Evolutionary conservation across 2,888 invertebrate genomes (phyloP).

Genomic region (Catocala nupta): DNA sequence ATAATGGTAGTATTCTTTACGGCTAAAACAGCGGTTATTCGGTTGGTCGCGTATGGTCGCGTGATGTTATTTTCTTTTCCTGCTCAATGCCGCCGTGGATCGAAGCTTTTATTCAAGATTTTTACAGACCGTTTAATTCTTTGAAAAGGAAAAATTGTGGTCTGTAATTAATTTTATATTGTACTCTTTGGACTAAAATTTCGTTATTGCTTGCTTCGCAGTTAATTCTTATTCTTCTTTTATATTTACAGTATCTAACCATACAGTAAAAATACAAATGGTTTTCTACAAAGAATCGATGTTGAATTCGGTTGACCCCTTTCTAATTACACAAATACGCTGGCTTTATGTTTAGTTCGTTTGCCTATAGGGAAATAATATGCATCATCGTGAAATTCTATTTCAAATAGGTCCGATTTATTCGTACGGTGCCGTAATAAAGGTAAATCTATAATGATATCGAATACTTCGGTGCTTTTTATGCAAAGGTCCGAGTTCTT

Average conservation of each 20-base stretch:
- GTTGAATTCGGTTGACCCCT: slow-evolving; percentile 1
- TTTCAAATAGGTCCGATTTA: slow-evolving; percentile 17
- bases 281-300: background rate
- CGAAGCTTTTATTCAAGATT: slow-evolving; percentile 18
- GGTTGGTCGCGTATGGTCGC: slow-evolving; percentile 20
- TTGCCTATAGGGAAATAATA: slow-evolving; percentile 24
- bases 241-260: slow-evolving; percentile 7
- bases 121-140: slow-evolving; percentile 25
- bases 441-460: slow-evolving; percentile 66
- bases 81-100: slow-evolving; percentile 4
- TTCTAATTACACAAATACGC: slow-evolving; percentile 4
- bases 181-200: slow-evolving; percentile 29
- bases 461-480: slow-evolving; percentile 59
- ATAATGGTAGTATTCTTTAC: slow-evolving; percentile 17
- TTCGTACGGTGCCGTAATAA: slow-evolving; percentile 47
- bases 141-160: slow-evolving; percentile 18
- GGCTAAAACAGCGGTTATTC: slow-evolving; percentile 26
- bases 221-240: slow-evolving; percentile 20
- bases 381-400: slow-evolving; percentile 26
- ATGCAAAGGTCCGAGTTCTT: slow-evolving; percentile 61
- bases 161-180: slow-evolving; percentile 37
- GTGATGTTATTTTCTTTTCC: slow-evolving; percentile 27
- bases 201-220: slow-evolving; percentile 23
- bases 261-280: slow-evolving; percentile 6
- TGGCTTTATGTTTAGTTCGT: slow-evolving; percentile 13